A percentile compares a stretch with the other conserved stretches of the same genome.
Conservation (phyloP, 2,113 vertebrate genomes). For the Vimba vimba region DNA sequence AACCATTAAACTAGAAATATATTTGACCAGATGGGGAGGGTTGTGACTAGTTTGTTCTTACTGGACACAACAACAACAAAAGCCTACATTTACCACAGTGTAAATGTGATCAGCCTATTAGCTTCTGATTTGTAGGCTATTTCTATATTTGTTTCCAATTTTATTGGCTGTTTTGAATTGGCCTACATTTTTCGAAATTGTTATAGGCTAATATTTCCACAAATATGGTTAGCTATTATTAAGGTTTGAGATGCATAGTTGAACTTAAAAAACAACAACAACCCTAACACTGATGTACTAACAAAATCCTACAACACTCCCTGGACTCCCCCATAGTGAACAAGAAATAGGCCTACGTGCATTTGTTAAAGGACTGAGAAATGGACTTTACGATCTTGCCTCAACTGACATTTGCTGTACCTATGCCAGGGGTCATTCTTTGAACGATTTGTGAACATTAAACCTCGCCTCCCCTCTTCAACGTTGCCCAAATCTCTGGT, state of each 20-base stretch:
- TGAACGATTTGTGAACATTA: conserved; percentile 52
- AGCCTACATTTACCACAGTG: background rate
- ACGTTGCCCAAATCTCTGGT: conserved; percentile 20
- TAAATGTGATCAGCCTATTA: background rate
- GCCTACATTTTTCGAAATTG: background rate
- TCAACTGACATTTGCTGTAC: conserved; percentile 56
- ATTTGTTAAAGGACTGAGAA: background rate
- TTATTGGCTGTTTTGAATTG: background rate
- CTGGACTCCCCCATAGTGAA: background rate
- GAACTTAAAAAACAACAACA: background rate
- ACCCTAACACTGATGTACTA: background rate
- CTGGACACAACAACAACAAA: background rate
- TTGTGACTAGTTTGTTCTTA: background rate
- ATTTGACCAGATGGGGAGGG: background rate
- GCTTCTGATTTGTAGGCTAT: background rate
- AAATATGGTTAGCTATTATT: background rate
- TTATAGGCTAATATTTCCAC: background rate
- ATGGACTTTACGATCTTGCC: conserved; percentile 7
- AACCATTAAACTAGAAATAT: background rate
- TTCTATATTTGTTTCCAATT: background rate
- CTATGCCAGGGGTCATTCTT: conserved; percentile 52
- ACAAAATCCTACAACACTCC: background rate
- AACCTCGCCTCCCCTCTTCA: conserved; percentile 35
- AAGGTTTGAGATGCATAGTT: background rate
- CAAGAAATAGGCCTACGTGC: conserved; percentile 1